phyloP scores from a whole-genome alignment of 1,140 invertebrate genomes.

The Cyphomyrmex costatus region DNA sequence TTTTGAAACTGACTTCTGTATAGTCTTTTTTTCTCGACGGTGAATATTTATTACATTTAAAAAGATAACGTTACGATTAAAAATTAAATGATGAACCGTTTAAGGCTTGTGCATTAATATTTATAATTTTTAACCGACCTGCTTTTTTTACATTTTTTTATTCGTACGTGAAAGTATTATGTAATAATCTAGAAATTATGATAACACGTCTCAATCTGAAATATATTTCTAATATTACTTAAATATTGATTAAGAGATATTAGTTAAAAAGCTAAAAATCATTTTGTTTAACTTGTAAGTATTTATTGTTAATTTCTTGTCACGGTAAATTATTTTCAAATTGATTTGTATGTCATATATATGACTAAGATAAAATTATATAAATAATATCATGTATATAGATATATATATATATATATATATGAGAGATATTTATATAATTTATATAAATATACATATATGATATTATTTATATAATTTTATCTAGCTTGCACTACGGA shows the following conservation, averaged over 20 bases:
- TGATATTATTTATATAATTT: constrained; percentile 32
- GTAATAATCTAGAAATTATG: constrained; percentile 28
- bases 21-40: constrained; percentile 9
- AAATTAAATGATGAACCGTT: constrained; percentile 17
- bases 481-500: not conserved
- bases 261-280: not conserved
- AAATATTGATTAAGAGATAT: not conserved
- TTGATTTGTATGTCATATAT: not conserved
- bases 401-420: too few species aligned
- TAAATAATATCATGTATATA: too few species aligned
- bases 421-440: too few species aligned
- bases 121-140: not conserved
- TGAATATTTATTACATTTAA: not conserved
- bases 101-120: constrained; percentile 2
- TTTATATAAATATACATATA: too few species aligned
- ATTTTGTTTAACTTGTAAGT: constrained; percentile 7
- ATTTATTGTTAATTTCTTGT: constrained; percentile 31
- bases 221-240: constrained; percentile 26
- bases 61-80: not conserved
- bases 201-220: not conserved
- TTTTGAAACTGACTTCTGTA: constrained; percentile 5
- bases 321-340: not conserved
- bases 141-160: not conserved
- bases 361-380: too few species aligned
- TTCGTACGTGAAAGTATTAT: not conserved